phyloP scores from a whole-genome alignment of 2,797 vertebrate genomes.

The Rhabdophis nuchalis region DNA sequence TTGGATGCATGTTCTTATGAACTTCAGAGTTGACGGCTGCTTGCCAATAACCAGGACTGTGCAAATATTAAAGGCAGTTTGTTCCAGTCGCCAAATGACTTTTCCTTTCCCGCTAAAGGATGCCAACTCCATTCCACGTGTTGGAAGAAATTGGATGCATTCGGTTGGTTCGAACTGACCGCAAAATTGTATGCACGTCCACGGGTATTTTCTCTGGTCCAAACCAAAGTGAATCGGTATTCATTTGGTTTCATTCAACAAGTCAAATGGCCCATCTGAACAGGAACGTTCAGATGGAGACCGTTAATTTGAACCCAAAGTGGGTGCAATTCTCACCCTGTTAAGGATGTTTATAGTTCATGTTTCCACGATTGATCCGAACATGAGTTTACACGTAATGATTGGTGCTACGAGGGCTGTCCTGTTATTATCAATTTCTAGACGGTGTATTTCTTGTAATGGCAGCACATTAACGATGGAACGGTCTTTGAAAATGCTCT shows the following conservation, averaged over 20 bases:
- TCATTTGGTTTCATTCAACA: not conserved
- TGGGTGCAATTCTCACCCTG: not conserved
- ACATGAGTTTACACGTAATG: not conserved
- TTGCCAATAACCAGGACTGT: not conserved
- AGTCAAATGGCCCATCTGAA: not conserved
- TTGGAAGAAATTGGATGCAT: not conserved
- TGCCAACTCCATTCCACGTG: not conserved
- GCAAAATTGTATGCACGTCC: not conserved
- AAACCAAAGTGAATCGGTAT: not conserved
- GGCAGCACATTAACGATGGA: not conserved
- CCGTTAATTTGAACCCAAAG: not conserved
- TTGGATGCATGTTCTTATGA: not conserved
- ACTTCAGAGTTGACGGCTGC: not conserved
- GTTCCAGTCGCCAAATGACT: not conserved
- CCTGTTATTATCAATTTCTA: not conserved
- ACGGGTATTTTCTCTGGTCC: not conserved
- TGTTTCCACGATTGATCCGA: not conserved
- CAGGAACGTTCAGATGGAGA: not conserved
- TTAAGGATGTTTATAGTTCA: not conserved
- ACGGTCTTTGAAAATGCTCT: not conserved
- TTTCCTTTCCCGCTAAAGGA: not conserved
- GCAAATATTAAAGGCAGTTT: not conserved
- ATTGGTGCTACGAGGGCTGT: not conserved
- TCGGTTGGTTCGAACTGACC: not conserved
- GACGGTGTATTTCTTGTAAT: not conserved